Percentiles rank a stretch among this genome's conserved stretches.
Conservation (phyloP, 2,888 invertebrate genomes). For the Apamea anceps region DNA sequence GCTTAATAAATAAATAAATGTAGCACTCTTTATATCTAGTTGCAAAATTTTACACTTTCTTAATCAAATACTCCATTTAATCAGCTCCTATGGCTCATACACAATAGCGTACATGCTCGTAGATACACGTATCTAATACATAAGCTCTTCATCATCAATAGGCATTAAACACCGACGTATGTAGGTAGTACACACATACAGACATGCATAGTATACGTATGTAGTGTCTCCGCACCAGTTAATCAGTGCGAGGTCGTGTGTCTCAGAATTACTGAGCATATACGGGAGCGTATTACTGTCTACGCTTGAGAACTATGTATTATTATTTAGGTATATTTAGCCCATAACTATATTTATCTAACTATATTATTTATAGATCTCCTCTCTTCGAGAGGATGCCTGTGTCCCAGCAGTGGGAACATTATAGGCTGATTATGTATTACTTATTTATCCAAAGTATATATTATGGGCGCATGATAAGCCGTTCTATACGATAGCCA, state of each 20-base stretch:
- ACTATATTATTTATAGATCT: no score
- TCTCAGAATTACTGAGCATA: slow-evolving; percentile 25
- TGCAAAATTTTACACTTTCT: background rate
- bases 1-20: no score
- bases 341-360: no score
- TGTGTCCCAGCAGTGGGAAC: no score
- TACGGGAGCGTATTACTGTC: slow-evolving; percentile 5
- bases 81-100: background rate
- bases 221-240: slow-evolving; percentile 41
- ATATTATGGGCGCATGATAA: no score
- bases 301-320: background rate
- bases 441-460: no score
- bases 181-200: background rate
- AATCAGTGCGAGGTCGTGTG: slow-evolving; percentile 48
- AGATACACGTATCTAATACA: slow-evolving; percentile 3
- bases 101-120: background rate
- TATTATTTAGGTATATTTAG: background rate
- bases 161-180: slow-evolving; percentile 29
- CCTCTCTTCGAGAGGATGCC: no score
- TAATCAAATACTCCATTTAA: background rate
- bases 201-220: slow-evolving; percentile 13
- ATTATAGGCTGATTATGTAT: no score
- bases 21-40: background rate
- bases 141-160: slow-evolving; percentile 34
- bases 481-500: no score